These are phyloP conservation scores for Ammospiza caudacuta DNA, from an alignment of 2,113 vertebrate genomes.

Conservation along the genomic window DNA sequence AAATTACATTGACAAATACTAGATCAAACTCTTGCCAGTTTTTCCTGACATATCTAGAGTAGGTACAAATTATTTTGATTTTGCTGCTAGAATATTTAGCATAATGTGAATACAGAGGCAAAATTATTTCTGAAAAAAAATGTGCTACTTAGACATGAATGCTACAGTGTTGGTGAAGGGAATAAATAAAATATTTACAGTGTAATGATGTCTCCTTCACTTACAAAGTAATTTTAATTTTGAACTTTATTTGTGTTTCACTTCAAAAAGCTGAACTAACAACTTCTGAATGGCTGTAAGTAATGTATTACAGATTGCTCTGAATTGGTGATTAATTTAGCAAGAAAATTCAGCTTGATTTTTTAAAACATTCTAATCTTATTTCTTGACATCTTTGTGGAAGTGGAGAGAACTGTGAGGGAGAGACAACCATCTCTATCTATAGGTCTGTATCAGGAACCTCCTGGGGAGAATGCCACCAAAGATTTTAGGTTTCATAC, in stretches of 20 bases:
- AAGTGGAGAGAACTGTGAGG: not conserved
- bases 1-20: not conserved
- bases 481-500: not conserved
- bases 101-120: not conserved
- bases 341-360: not conserved
- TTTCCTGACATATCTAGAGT: not conserved
- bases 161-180: not conserved
- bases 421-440: not conserved
- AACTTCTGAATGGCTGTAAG: not conserved
- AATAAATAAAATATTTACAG: not conserved
- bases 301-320: not conserved
- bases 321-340: not conserved
- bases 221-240: not conserved
- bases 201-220: not conserved
- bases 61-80: not conserved
- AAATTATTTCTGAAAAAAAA: not conserved
- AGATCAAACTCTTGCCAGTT: not conserved
- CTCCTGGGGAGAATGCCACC: not conserved
- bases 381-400: not conserved
- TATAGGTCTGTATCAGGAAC: not conserved
- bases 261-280: not conserved
- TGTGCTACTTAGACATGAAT: not conserved
- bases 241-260: not conserved
- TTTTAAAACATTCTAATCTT: not conserved
- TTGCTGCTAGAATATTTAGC: not conserved